Percentiles rank a stretch among this genome's conserved stretches.
These are phyloP conservation scores for Sipha maydis DNA, from an alignment of 2,888 invertebrate genomes.

Conservation along the genomic window DNA sequence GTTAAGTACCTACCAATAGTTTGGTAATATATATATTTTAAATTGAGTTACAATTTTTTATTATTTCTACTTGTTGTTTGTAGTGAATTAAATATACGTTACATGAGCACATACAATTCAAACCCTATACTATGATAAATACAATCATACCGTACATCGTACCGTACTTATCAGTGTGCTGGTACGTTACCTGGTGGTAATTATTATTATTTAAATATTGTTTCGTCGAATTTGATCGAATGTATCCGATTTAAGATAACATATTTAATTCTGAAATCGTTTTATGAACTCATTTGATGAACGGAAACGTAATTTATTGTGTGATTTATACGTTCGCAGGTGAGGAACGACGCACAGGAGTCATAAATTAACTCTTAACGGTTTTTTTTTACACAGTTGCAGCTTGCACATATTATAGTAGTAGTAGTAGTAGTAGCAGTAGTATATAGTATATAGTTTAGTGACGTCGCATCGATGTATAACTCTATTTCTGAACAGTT, in stretches of 20 bases:
- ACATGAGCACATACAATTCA: background rate
- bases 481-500: constrained; percentile 58
- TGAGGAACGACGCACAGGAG: background rate
- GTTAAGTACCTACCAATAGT: background rate
- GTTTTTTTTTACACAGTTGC: constrained; percentile 25
- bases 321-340: background rate
- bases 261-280: background rate
- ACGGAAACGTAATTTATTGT: background rate
- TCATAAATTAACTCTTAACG: background rate
- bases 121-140: background rate
- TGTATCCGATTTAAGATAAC: background rate
- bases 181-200: background rate
- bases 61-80: no score
- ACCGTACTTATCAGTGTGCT: background rate
- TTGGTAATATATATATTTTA: background rate
- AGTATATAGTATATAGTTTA: constrained; percentile 12
- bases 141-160: background rate
- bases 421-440: background rate
- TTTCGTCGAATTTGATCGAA: background rate
- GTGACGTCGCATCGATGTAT: constrained; percentile 51
- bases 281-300: background rate
- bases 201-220: background rate
- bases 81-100: background rate
- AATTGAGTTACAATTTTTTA: background rate
- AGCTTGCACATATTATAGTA: constrained; percentile 4